Evolutionary conservation across 1,140 invertebrate species (phyloP).

Genomic region (Platorchestia sp.): DNA sequence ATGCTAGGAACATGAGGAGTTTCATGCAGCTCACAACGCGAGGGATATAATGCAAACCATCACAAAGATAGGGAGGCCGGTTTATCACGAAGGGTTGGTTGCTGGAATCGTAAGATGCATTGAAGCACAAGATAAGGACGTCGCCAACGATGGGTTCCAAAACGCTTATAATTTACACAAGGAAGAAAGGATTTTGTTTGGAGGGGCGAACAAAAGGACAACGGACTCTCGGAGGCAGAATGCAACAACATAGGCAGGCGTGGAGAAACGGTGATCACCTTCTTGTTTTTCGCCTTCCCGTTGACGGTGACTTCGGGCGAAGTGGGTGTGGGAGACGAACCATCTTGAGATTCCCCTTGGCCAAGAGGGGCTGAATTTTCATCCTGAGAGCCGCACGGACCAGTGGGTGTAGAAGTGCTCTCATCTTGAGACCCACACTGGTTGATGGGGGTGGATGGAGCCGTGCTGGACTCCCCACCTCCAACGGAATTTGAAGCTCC

Average conservation of each 20-base stretch:
- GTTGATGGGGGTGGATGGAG: slow-evolving; percentile 39
- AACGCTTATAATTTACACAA: not conserved
- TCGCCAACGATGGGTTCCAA: not conserved
- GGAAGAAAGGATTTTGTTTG: not conserved
- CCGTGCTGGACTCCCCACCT: slow-evolving; percentile 13
- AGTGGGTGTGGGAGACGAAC: not conserved
- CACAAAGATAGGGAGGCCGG: not conserved
- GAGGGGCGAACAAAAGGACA: not conserved
- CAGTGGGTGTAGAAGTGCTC: not conserved
- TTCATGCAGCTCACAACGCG: not conserved
- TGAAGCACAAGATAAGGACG: not conserved
- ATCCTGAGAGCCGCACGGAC: slow-evolving; percentile 15
- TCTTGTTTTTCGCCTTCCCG: slow-evolving; percentile 4
- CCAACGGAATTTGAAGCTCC: not conserved
- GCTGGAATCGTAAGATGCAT: not conserved
- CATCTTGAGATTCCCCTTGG: slow-evolving; percentile 26
- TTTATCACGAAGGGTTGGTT: not conserved
- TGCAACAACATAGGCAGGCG: not conserved
- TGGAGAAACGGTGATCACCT: slow-evolving; percentile 16
- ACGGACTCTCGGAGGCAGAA: not conserved
- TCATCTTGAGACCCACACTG: slow-evolving; percentile 39
- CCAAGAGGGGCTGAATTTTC: slow-evolving; percentile 38
- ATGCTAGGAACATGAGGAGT: not conserved
- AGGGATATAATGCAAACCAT: not conserved
- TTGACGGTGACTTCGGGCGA: slow-evolving; percentile 38